Base-by-base conservation (phyloP, 1,140 invertebrate species). In the Dreissena polymorpha region DNA sequence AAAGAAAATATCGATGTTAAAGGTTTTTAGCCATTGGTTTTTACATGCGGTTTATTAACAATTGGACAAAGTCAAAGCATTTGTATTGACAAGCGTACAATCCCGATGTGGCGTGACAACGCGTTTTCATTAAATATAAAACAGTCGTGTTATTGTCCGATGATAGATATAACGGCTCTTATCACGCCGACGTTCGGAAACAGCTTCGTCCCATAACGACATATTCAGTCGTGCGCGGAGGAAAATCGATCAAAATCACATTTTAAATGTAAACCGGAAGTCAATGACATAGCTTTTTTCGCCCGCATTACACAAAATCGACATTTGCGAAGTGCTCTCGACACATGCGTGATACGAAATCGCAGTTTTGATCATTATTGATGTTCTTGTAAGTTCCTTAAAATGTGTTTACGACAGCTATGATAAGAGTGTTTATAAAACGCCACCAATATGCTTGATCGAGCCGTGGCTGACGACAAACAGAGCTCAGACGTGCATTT, bases 221-320 rank as follows among this genome's bases (percentile, higher is more conserved):
- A 60, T 68, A 25, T 23, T 27, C 25, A 70, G 49, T 39, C 68
- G 49, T 49, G 16, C 16, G 68, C 39, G 21, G 12, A 70, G 13
- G 39, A 70, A 70, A 71, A 80, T 80, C 78, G 69, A 80, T 80
- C 13, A 14, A 25, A 72, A 68, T 80, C 78, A 51, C 78, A 80
- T 80, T 71, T 80, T 80, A 72, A 72, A 80, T 80, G 78, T 80
- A 80, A 80, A 80, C 78, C 78, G 78, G 78, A 80, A 80, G 78
- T 80, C 23, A 80, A 23, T 53, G 27, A 60, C 69, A 68, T 80
- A 64, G 63, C 39, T 71, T 71, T 50, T 80, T 80, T 80, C 23
- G 14, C 69, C 57, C 78, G 78, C 57, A 80, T 80, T 53, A 21
- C 51, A 29, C 18, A 53, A 12, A 72, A 71, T 71, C 39, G 67